Percentiles rank a stretch among this genome's conserved stretches.
Evolutionary conservation across 2,113 vertebrate genomes (phyloP).

Genomic region (Climacteris rufus): DNA sequence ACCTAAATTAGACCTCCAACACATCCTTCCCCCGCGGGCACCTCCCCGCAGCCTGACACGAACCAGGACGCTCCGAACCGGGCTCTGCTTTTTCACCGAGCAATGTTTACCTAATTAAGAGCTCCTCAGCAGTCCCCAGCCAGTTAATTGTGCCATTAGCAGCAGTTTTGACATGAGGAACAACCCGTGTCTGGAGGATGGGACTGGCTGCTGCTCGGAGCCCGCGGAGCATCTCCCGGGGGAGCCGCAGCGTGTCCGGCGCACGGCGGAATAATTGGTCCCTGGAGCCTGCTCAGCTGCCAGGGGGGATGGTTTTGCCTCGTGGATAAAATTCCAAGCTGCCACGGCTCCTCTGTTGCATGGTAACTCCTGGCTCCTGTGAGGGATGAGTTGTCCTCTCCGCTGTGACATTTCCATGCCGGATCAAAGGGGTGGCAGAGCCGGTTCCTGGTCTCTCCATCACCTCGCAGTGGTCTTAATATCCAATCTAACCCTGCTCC

Average conservation of each 20-base stretch:
- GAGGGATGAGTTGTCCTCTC: background rate
- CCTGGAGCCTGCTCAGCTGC: constrained; percentile 71
- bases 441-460: background rate
- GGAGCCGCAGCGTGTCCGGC: constrained; percentile 43
- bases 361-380: background rate
- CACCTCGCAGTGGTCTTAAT: background rate
- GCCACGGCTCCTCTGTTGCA: constrained; percentile 17
- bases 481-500: accelerated
- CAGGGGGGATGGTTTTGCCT: constrained; percentile 58
- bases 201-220: constrained; percentile 23
- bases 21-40: background rate
- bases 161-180: constrained; percentile 73
- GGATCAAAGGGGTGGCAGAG: background rate
- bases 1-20: constrained; percentile 17
- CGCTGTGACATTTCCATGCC: background rate
- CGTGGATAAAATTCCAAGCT: constrained; percentile 47
- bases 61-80: background rate
- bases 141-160: constrained; percentile 78
- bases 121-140: constrained; percentile 68
- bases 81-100: constrained; percentile 33
- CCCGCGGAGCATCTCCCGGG: constrained; percentile 36
- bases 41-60: constrained; percentile 58
- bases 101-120: constrained; percentile 81
- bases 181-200: constrained; percentile 55
- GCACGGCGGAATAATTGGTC: constrained; percentile 84